Base-by-base conservation (phyloP, 2,113 vertebrate genomes). In the Heterotis niloticus region DNA sequence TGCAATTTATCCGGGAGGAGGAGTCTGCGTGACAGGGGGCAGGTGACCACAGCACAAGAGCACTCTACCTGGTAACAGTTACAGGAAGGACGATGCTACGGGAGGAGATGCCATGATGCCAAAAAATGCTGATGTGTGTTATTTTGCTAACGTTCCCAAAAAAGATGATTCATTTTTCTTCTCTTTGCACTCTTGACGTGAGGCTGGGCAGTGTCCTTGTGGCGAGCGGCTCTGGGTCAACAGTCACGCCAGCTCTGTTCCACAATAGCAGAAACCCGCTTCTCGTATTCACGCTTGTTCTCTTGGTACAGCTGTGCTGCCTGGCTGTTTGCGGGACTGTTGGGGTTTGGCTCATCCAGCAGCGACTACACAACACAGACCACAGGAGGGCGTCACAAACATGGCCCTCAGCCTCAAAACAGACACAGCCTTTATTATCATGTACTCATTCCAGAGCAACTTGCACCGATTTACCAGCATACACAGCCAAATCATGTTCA, bases 161-260 rank as follows among this genome's bases (percentile, higher is more conserved):
- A 62, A 64, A 64, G 24, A 34, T 75, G 29, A 75, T 34, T 34
- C 18, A 17, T 29, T 62, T 75, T 75, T 52, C 59, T 75, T 75
- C 68, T 54, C 81, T 93, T 93, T 87, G 88, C 91, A 85, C 85
- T 93, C 88, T 88, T 89, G 87, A 92, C 91, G 93, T 91, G 86
- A 92, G 91, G 91, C 87, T 89, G 93, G 89, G 94, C 90, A 94
- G 89, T 94, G 94, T 95, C 93, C 94, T 89, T 93, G 85, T 77
- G 72, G 52, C 66, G 88, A 79, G 86, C 84, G 88, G 57, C 83
- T n/a, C 74, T 83, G 81, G 92, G 96, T 99, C 96, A 99, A 97
- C 96, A 98, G 87, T 99, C 98, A 85, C 96, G 96, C 98, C 98
- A 99, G 89, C 97, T 99, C 94, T 99, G 98, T 96, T 99, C 98